phyloP scores from a whole-genome alignment of 2,888 invertebrate species.

The Callimorpha dominula region DNA sequence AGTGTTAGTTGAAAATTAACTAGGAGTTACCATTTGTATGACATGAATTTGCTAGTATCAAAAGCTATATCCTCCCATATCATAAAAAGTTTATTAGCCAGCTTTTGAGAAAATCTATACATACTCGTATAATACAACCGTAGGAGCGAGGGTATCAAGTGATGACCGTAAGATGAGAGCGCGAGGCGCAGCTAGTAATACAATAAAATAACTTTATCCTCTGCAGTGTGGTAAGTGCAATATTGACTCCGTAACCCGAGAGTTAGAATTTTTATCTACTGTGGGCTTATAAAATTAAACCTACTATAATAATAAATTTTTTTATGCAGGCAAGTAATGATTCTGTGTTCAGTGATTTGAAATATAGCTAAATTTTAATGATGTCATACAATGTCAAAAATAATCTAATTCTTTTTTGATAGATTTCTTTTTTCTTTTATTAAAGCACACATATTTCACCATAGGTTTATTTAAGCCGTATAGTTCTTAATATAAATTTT shows the following conservation, averaged over 20 bases:
- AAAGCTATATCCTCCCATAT: no score
- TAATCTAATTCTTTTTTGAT: no score
- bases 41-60: neutral
- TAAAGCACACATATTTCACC: no score
- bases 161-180: neutral
- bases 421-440: no score
- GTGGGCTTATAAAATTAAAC: neutral
- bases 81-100: no score
- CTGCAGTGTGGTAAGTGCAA: neutral
- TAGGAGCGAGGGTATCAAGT: neutral
- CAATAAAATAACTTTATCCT: neutral
- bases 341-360: neutral
- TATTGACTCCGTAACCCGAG: neutral
- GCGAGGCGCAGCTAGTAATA: neutral
- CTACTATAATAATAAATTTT: neutral
- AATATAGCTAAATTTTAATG: neutral
- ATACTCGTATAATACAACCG: neutral
- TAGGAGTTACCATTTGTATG: neutral
- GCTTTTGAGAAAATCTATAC: neutral
- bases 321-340: neutral
- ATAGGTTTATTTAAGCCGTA: no score
- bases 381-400: conserved; percentile 7
- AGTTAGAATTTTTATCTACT: neutral
- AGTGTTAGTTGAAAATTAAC: neutral
- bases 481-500: no score